Conservation (phyloP, 2,797 vertebrate genomes). For the Tokudaia tokunoshimensis region DNA sequence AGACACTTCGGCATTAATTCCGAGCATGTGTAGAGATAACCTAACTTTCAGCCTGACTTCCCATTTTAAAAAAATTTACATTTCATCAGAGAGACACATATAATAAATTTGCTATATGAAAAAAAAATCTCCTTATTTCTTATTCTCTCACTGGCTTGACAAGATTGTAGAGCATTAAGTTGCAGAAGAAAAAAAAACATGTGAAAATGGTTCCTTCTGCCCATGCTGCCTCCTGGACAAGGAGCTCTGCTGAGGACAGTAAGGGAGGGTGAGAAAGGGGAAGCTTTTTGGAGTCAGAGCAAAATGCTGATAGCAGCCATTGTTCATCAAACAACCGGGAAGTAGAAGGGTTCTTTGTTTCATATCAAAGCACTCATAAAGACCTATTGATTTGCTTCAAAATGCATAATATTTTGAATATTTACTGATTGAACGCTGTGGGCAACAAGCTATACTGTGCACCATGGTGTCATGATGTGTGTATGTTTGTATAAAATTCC, state of each 20-base stretch:
- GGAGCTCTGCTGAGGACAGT: neutral
- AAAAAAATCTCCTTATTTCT: constrained; percentile 46
- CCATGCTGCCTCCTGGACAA: neutral
- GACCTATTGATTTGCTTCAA: constrained; percentile 23
- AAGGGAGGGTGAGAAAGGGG: neutral
- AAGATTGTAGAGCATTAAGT: neutral
- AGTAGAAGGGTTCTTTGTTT: constrained; percentile 11
- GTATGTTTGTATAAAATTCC: neutral
- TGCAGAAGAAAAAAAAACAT: neutral
- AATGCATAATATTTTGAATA: constrained; percentile 22
- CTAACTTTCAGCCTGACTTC: constrained; percentile 63
- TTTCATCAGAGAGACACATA: constrained; percentile 69
- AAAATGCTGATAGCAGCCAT: neutral
- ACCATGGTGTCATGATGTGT: too few relatives aligned
- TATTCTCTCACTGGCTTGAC: constrained; percentile 56
- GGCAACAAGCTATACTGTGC: neutral
- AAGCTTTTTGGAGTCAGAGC: neutral
- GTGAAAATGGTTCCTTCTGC: neutral
- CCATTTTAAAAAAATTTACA: constrained; percentile 75
- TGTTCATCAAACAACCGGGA: neutral
- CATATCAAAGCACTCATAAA: constrained; percentile 49
- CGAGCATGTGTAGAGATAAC: constrained; percentile 56
- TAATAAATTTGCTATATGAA: constrained; percentile 60
- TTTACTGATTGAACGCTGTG: constrained; percentile 36
- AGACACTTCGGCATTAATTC: constrained; percentile 70